Percentiles rank a stretch among this genome's conserved stretches.
These are phyloP conservation scores for Phataginus tricuspis DNA, from an alignment of 2,797 vertebrate species.

Conservation along the genomic window DNA sequence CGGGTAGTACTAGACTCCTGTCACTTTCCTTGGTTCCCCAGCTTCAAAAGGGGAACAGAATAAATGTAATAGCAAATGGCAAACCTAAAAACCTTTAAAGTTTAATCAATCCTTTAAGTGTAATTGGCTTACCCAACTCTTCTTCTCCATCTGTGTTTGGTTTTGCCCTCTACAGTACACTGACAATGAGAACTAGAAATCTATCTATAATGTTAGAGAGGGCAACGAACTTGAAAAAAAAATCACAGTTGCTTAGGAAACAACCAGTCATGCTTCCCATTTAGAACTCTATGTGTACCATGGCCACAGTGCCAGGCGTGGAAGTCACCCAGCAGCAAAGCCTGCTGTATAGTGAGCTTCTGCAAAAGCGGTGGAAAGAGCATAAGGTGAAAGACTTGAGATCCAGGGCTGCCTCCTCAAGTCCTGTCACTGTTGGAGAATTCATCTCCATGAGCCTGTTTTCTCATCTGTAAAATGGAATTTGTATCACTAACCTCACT, in stretches of 20 bases:
- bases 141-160: neutral
- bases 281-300: neutral
- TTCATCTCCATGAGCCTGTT: neutral
- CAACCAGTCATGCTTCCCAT: neutral
- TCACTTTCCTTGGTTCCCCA: neutral
- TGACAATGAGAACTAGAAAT: neutral
- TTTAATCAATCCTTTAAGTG: neutral
- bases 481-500: neutral
- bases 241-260: neutral
- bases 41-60: neutral
- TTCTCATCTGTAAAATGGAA: neutral
- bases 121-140: neutral
- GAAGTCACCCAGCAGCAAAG: neutral
- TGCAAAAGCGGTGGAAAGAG: neutral
- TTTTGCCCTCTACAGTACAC: neutral
- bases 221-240: neutral
- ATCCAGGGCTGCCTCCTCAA: neutral
- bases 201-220: neutral
- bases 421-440: neutral
- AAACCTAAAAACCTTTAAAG: neutral
- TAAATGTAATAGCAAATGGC: neutral
- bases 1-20: neutral
- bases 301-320: rapidly evolving
- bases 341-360: neutral
- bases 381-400: rapidly evolving